phyloP scores from a whole-genome alignment of 2,888 invertebrate genomes.

The Scaptomyza cyrtandrae region DNA sequence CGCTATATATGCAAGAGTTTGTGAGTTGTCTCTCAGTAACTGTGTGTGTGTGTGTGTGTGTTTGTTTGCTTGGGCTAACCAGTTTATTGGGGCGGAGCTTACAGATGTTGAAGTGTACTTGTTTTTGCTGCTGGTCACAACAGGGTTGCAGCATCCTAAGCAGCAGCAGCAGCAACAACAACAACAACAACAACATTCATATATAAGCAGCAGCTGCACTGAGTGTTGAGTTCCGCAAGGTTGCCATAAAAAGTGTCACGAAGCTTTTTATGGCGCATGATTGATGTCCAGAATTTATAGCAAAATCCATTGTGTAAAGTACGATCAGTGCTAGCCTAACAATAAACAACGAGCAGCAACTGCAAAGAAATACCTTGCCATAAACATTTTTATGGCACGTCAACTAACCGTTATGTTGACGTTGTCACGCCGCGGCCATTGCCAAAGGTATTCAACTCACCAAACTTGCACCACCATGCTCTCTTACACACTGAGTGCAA shows the following conservation, averaged over 20 bases:
- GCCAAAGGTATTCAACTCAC: constrained; percentile 51
- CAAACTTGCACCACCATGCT: constrained; percentile 24
- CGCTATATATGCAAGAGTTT: constrained; percentile 37
- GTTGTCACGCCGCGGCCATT: constrained; percentile 57
- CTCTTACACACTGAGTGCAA: neutral
- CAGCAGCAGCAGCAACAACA: constrained; percentile 19
- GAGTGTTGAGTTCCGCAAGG: constrained; percentile 21
- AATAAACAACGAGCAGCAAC: neutral
- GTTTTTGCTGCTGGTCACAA: constrained; percentile 21
- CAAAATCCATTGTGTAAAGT: neutral
- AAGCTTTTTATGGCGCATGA: neutral
- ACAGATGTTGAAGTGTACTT: constrained; percentile 37
- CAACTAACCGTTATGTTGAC: constrained; percentile 53
- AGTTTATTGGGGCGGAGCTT: constrained; percentile 71
- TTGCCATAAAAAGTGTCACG: constrained; percentile 35
- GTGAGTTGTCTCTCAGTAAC: constrained; percentile 24
- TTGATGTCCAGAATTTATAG: constrained; percentile 9
- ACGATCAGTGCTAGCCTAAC: neutral
- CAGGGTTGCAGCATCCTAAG: constrained; percentile 62
- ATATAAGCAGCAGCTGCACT: constrained; percentile 13
- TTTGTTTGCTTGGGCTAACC: constrained; percentile 55
- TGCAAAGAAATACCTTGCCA: constrained; percentile 29
- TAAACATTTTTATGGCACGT: constrained; percentile 60
- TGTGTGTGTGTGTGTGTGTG: constrained; percentile 23
- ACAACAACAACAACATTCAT: constrained; percentile 12